Conservation (phyloP, 2,113 vertebrate species). For the Anser brachyrhynchus region DNA sequence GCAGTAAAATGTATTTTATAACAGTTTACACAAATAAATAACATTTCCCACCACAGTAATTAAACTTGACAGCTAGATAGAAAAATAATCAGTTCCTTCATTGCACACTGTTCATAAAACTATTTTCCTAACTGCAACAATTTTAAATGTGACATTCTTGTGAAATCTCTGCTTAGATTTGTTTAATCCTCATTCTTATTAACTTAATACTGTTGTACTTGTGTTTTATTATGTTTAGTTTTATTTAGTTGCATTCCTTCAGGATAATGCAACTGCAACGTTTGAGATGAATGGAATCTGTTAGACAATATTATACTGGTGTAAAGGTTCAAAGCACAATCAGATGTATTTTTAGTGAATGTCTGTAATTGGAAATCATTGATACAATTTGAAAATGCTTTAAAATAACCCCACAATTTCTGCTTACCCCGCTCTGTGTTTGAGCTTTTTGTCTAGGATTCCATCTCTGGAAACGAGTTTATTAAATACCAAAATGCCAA, state of each 20-base stretch:
- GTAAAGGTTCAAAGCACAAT: conserved; percentile 42
- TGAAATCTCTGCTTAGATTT: background rate
- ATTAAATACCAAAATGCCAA: conserved; percentile 99
- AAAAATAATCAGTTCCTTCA: background rate
- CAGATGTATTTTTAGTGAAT: conserved; percentile 30
- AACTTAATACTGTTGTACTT: conserved; percentile 60
- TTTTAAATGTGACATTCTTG: background rate
- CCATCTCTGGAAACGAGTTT: conserved; percentile 99
- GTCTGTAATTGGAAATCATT: conserved; percentile 20
- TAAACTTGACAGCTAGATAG: background rate
- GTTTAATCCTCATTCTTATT: background rate
- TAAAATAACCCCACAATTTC: conserved; percentile 48
- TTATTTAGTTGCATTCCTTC: conserved; percentile 30
- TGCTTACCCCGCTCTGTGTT: conserved; percentile 98
- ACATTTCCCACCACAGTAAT: background rate
- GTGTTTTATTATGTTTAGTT: conserved; percentile 51
- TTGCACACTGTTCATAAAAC: background rate
- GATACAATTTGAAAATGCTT: conserved; percentile 39
- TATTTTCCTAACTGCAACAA: background rate
- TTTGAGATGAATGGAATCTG: conserved; percentile 42
- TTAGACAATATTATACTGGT: conserved; percentile 15
- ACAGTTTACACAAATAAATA: background rate
- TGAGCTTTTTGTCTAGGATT: conserved; percentile 99
- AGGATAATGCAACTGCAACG: conserved; percentile 4
- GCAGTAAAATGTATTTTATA: background rate